Conservation (phyloP, 2,797 vertebrate species). For the Sebastes matsubarae region DNA sequence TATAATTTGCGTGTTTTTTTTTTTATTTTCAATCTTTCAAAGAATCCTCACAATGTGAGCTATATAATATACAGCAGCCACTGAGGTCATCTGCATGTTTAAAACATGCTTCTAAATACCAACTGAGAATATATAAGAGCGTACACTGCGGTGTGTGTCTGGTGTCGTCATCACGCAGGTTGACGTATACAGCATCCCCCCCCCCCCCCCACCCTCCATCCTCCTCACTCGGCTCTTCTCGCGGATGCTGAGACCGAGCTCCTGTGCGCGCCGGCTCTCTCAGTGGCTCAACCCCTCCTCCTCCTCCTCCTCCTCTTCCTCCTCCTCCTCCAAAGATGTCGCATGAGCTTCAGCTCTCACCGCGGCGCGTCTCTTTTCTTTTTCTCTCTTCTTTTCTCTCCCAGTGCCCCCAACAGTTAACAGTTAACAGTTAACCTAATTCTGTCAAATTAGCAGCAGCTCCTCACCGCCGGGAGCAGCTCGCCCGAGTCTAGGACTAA, state of each 20-base stretch:
- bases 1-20: too few relatives aligned
- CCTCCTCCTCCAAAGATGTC: conserved; percentile 65
- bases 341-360: conserved; percentile 67
- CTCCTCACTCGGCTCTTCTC: conserved; percentile 60
- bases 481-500: too few relatives aligned
- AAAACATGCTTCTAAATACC: not conserved
- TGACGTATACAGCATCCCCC: conserved; percentile 45
- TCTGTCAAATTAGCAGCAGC: conserved; percentile 27
- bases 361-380: conserved; percentile 48
- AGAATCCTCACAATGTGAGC: not conserved
- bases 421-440: conserved; percentile 28
- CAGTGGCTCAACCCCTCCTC: conserved; percentile 54
- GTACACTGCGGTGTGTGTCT: conserved; percentile 36
- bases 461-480: not conserved
- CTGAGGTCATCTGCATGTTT: not conserved
- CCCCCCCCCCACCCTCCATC: not conserved
- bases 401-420: conserved; percentile 22
- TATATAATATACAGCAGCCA: not conserved
- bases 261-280: conserved; percentile 73
- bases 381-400: conserved; percentile 30
- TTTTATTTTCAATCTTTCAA: not conserved
- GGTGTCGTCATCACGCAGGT: conserved; percentile 66
- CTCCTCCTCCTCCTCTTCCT: not conserved
- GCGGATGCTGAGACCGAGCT: conserved; percentile 83
- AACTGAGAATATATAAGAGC: not conserved